Base-by-base conservation (phyloP, 2,797 vertebrate species). In the Falco novaeseelandiae region DNA sequence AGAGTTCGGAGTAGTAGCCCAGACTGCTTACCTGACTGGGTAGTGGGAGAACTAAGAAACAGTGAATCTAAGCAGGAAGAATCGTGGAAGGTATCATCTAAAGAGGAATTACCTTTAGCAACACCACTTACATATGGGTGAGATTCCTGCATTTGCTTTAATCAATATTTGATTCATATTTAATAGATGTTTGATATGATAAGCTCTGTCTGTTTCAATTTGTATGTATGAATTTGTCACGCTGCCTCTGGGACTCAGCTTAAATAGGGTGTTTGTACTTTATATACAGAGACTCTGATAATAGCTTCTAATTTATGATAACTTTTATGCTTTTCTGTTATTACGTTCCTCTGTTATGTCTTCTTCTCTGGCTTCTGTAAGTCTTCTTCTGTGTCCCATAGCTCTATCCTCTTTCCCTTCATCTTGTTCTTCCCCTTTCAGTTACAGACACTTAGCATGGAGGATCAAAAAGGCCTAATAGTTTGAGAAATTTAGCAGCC, bases 1-100 rank as follows among this genome's bases (percentile, higher is more conserved):
- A 94, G 48, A 59, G 32, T 83, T 20, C 78, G 8, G 83, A 97
- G 85, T 63, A 89, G 94, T 38, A 97, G 88, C 71, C 81, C 94
- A 26, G 97, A 96, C 49, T 85, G 42, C 44, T 95, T 99, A 51
- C 99, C 99, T n/a, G 98, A 98, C 82, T 99, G 99, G 99, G 98
- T 99, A 40, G 87, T 97, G 58, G 98, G 98, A 78, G 99, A 99
- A 79, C 98, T 99, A 86, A 96, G 87, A 42, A 96, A 62, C 36
- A 49, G 62, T 9, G 97, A 88, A 13, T 90, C 23, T 7, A 96
- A 88, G 54, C 40, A 44, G 8, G 76, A 69, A 19, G 95, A 96
- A 19, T 97, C 92, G 0, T 97, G 95, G 97, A 97, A 81, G 48
- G 15, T 76, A 7, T 96, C 93, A 38, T 97, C 96, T 86, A 95